These are phyloP conservation scores for Proterorhinus semilunaris DNA, from an alignment of 2,113 vertebrate species.

Conservation along the genomic window DNA sequence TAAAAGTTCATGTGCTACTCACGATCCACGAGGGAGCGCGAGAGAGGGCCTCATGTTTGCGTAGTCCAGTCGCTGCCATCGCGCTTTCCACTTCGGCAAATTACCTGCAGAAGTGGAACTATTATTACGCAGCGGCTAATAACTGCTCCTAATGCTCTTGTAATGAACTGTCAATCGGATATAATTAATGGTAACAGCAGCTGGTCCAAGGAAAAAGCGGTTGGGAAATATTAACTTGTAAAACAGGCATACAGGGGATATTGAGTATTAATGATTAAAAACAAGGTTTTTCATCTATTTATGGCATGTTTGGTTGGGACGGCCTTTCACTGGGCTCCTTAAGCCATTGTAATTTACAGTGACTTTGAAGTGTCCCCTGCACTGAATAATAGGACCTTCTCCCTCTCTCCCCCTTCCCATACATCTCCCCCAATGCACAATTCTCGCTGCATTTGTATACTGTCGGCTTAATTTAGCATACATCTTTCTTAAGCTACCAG, in stretches of 20 bases:
- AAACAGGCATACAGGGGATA: conserved; percentile 36
- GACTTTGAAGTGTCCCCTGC: conserved; percentile 10
- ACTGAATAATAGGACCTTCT: not conserved
- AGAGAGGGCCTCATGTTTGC: conserved; percentile 29
- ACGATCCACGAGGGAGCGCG: conserved; percentile 33
- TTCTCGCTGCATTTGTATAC: conserved; percentile 3
- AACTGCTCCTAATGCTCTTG: conserved; percentile 57
- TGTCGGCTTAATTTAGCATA: conserved; percentile 15
- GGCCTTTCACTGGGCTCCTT: conserved; percentile 4
- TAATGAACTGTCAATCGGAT: conserved; percentile 70
- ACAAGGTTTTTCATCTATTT: conserved; percentile 10
- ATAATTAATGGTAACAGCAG: conserved; percentile 62
- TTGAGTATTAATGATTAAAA: conserved; percentile 22
- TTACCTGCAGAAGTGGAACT: conserved; percentile 61
- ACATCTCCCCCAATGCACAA: not conserved
- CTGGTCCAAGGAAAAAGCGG: conserved; percentile 19
- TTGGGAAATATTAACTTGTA: conserved; percentile 14
- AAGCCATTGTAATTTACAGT: conserved; percentile 18
- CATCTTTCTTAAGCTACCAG: conserved; percentile 8
- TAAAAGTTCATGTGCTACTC: conserved; percentile 2
- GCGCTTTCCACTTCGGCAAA: conserved; percentile 54
- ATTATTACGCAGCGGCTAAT: conserved; percentile 63
- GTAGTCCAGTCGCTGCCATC: conserved; percentile 37
- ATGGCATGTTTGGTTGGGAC: not conserved
- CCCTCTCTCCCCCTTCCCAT: not conserved